These are phyloP conservation scores for Hemichromis elongatus DNA, from an alignment of 2,113 vertebrate species.

Conservation along the genomic window DNA sequence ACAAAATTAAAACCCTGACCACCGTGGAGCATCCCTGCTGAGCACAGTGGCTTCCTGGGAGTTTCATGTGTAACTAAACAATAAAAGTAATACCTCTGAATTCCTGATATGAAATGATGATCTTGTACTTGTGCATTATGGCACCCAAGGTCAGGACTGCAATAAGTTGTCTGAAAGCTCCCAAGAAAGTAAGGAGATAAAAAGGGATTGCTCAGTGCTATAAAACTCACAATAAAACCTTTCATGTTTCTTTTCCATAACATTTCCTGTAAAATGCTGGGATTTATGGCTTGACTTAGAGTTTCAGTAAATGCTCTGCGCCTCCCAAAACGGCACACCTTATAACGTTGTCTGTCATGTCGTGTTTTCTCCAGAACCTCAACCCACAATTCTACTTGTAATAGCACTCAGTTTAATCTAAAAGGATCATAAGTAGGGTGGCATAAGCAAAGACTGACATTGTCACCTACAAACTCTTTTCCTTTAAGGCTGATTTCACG, in stretches of 20 bases:
- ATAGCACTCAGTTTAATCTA: neutral
- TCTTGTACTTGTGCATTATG: slow-evolving; percentile 4
- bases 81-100: slow-evolving; percentile 1
- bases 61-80: neutral
- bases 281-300: slow-evolving; percentile 5
- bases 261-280: neutral
- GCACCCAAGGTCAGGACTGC: slow-evolving; percentile 13
- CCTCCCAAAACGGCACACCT: neutral
- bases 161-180: slow-evolving; percentile 6
- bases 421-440: neutral
- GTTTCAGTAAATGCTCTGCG: neutral
- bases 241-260: slow-evolving; percentile 16
- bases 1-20: neutral
- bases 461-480: neutral
- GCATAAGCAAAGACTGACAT: neutral
- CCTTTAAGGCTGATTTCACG: neutral
- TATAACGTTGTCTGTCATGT: neutral
- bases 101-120: slow-evolving; percentile 17
- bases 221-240: slow-evolving; percentile 29
- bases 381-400: neutral
- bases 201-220: slow-evolving; percentile 1
- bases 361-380: neutral
- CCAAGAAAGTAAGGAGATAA: neutral
- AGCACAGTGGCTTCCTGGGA: neutral
- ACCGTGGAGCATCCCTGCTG: neutral